Evolutionary conservation across 30 jellyfish, hydroid and myxozoan genomes (phyloP).

Genomic region (Pelagia noctiluca): DNA sequence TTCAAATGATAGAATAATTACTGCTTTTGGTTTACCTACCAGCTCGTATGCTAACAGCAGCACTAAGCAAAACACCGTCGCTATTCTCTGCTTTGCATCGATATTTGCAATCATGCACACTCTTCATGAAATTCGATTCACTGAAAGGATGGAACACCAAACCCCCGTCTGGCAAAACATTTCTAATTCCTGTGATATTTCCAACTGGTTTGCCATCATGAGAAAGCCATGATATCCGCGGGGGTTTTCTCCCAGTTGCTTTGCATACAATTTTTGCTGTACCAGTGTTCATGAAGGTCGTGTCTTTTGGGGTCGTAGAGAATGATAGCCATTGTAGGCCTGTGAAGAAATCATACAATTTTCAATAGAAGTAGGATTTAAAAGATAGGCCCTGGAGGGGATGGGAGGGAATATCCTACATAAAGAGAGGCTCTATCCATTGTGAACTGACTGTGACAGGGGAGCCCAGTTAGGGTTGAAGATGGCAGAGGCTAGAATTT

Average conservation of each 20-base stretch:
- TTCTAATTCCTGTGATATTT: conserved; percentile 63
- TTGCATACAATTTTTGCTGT: conserved; percentile 72
- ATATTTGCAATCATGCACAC: conserved; percentile 66
- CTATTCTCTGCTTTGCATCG: conserved; percentile 77
- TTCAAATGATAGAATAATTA: too few species aligned
- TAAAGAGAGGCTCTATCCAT: too few species aligned
- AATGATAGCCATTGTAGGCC: conserved; percentile 64
- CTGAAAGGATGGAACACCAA: conserved; percentile 76
- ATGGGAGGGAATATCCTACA: too few species aligned
- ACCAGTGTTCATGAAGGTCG: conserved; percentile 77
- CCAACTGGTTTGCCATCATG: conserved; percentile 68
- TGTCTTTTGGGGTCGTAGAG: conserved; percentile 64
- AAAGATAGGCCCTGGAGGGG: too few species aligned
- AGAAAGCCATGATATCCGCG: conserved; percentile 78
- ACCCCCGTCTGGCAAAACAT: conserved; percentile 50
- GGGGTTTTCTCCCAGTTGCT: conserved; percentile 77
- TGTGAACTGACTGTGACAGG: too few species aligned
- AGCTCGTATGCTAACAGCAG: conserved; percentile 65
- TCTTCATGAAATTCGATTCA: conserved; percentile 29
- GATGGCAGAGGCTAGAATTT: too few species aligned
- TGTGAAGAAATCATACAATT: too few species aligned
- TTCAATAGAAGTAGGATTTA: too few species aligned
- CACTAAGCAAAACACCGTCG: conserved; percentile 79
- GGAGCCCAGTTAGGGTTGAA: too few species aligned
- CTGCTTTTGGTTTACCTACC: conserved; percentile 66